These are phyloP conservation scores for Capreolus pygargus DNA, from an alignment of 2,113 vertebrate species.

Conservation along the genomic window DNA sequence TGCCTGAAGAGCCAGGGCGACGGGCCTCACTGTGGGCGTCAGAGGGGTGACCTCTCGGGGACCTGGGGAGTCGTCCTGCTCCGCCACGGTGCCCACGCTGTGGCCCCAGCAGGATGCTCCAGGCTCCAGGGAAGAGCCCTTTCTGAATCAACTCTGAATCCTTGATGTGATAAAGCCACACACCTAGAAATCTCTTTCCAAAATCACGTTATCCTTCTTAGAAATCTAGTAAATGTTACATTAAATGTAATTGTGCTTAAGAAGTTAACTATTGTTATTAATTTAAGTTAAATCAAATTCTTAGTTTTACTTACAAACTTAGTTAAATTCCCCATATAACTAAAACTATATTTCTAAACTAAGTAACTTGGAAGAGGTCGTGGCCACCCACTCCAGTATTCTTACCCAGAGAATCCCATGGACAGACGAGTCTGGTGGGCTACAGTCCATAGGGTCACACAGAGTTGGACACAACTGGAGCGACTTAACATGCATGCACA, in stretches of 20 bases:
- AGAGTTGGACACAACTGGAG: neutral
- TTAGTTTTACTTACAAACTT: neutral
- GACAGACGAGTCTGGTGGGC: neutral
- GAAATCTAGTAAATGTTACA: neutral
- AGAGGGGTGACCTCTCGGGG: neutral
- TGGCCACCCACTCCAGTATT: neutral
- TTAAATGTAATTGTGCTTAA: neutral
- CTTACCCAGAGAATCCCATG: neutral
- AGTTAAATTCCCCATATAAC: neutral
- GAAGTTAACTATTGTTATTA: neutral
- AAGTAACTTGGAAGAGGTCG: neutral
- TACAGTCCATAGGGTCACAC: neutral
- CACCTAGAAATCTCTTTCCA: neutral
- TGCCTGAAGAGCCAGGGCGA: neutral
- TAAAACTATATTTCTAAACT: neutral
- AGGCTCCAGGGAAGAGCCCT: neutral
- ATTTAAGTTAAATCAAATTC: neutral
- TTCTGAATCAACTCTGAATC: neutral
- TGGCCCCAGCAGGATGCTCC: neutral
- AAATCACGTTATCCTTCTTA: neutral
- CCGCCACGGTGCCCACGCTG: neutral
- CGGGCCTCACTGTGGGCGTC: neutral
- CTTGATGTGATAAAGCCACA: too few relatives aligned
- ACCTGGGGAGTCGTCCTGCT: neutral
- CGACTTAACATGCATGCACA: accelerated